A percentile compares a stretch with the other conserved stretches of the same genome.
Evolutionary conservation across 2,797 vertebrate genomes (phyloP).

Genomic region (Parambassis ranga): DNA sequence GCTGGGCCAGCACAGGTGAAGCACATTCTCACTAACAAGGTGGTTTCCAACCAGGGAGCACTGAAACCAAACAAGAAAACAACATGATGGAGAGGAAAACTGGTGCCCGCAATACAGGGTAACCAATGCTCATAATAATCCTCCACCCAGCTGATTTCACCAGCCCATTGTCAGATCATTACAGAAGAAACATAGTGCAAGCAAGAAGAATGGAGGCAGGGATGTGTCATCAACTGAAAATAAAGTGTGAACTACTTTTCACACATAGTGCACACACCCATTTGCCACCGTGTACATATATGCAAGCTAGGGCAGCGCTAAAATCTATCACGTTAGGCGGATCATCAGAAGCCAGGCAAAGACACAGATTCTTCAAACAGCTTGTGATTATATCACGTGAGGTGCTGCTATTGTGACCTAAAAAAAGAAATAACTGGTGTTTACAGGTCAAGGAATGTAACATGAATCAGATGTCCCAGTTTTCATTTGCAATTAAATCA

Average conservation of each 20-base stretch:
- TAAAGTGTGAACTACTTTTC: slow-evolving; percentile 46
- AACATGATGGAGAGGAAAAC: slow-evolving; percentile 44
- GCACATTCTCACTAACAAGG: slow-evolving; percentile 69
- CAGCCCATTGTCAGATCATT: slow-evolving; percentile 46
- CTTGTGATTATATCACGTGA: slow-evolving; percentile 1
- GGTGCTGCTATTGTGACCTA: background rate
- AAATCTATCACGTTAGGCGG: background rate
- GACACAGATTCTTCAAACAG: background rate
- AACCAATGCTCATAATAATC: slow-evolving; percentile 43
- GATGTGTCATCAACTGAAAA: slow-evolving; percentile 54
- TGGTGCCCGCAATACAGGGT: slow-evolving; percentile 30
- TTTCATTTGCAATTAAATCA: slow-evolving; percentile 41
- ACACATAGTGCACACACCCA: slow-evolving; percentile 18
- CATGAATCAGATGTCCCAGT: slow-evolving; percentile 1
- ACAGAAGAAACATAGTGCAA: slow-evolving; percentile 42
- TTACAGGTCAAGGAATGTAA: slow-evolving; percentile 6
- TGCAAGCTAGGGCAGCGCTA: background rate
- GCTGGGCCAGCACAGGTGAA: slow-evolving; percentile 67
- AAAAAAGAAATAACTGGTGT: background rate
- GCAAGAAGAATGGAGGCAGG: slow-evolving; percentile 21
- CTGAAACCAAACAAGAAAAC: slow-evolving; percentile 59
- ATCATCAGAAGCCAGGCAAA: background rate
- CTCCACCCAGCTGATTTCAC: slow-evolving; percentile 47
- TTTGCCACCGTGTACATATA: slow-evolving; percentile 19
- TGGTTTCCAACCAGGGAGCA: slow-evolving; percentile 60